Base-by-base conservation (phyloP, 2,888 invertebrate species). In the Incurvaria masculella region DNA sequence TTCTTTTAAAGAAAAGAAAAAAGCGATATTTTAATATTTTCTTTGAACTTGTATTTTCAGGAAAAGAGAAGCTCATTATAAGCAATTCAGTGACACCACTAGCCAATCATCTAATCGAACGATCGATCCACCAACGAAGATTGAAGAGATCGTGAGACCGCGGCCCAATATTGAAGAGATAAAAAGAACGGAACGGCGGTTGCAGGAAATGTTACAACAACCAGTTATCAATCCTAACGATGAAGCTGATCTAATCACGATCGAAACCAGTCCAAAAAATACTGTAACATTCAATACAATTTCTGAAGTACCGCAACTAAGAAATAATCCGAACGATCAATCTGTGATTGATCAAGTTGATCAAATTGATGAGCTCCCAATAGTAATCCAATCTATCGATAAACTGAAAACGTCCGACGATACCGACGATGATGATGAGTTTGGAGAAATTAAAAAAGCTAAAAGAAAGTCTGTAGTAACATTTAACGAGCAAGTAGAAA, bases 401-500 rank as follows among this genome's bases (percentile, higher is more conserved):
- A 73, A 72, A 57, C 57, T 76, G 21, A 76, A 78, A 59, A 67
- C 65, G 14, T 61, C 55, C 4, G 68, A 70, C 5, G 59, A 61
- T 14, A 64, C 65, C 3, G 67, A 65, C 1, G 72, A 71, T 18
- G 72, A 69, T 16, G 73, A 79, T 53, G 79, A 78, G 57, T 76
- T 66, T 50, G 79, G 76, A 2, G 78, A 78, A 63, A 53, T 48
- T 10, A 60, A 54, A 42, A 47, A 23, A 46, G 61, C 61, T 2
- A 65, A 64, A 55, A 67, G 68, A 55, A 81, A 81, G 60, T 78
- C 80, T 2, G 72, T 76, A 1, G 81, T 82, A 6, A 81, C 76
- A 1, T 82, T 82, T 54, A 81, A 81, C 59, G 80, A 81, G 59
- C 74, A 79, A 27, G 81, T 81, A 23, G 79, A 81, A 59, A 76